These are phyloP conservation scores for Hartigia nigra DNA, from an alignment of 2,888 invertebrate genomes.

Conservation along the genomic window DNA sequence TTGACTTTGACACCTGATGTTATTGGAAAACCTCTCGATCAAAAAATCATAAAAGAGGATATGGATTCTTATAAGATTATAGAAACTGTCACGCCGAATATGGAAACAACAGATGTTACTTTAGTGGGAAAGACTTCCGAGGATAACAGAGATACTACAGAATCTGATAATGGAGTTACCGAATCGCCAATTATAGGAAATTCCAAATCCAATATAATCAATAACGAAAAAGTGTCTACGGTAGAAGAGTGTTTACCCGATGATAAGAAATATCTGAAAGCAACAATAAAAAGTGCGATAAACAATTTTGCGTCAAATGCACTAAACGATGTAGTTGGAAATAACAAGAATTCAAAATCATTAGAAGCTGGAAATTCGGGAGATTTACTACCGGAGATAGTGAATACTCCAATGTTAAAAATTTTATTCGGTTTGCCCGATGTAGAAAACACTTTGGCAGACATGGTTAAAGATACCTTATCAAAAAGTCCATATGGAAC, in stretches of 20 bases:
- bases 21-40: not conserved
- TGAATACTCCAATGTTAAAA: slow-evolving; percentile 38
- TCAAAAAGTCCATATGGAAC: slow-evolving; percentile 16
- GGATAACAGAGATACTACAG: not conserved
- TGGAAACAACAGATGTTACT: not conserved
- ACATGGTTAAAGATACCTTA: slow-evolving; percentile 34
- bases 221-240: not conserved
- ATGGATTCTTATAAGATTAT: not conserved
- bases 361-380: slow-evolving; percentile 9
- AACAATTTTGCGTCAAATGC: slow-evolving; percentile 41
- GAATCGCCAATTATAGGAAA: not conserved
- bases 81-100: not conserved
- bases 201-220: not conserved
- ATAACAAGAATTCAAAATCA: slow-evolving; percentile 10
- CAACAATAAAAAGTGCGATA: slow-evolving; percentile 42
- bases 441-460: slow-evolving; percentile 40
- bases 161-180: not conserved
- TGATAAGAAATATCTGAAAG: slow-evolving; percentile 29
- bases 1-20: not conserved
- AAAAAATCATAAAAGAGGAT: not conserved
- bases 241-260: slow-evolving; percentile 10
- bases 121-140: not conserved
- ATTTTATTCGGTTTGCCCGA: slow-evolving; percentile 41
- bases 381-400: slow-evolving; percentile 17
- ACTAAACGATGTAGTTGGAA: slow-evolving; percentile 19